Conservation (phyloP, 2,113 vertebrate genomes). For the Bubo scandiacus region DNA sequence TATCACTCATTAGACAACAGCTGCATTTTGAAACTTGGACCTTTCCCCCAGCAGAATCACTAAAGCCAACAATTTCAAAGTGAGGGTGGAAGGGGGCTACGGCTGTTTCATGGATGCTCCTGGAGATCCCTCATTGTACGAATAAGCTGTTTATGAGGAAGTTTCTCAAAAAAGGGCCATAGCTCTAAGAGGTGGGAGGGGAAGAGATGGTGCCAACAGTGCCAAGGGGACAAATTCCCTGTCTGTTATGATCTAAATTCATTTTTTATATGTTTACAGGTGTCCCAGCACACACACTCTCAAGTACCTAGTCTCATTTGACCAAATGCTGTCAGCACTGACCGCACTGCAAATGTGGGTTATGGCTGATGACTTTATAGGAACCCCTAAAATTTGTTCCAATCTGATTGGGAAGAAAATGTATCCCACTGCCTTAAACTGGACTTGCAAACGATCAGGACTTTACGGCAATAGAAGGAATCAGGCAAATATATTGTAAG, state of each 20-base stretch:
- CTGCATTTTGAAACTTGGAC: neutral
- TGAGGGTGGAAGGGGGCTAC: neutral
- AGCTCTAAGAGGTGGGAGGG: neutral
- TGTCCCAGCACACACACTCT: neutral
- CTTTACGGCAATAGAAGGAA: neutral
- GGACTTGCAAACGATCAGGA: neutral
- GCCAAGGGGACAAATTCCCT: neutral
- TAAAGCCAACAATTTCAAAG: rapidly evolving
- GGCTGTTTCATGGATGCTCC: neutral
- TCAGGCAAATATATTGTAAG: neutral
- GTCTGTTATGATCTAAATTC: neutral
- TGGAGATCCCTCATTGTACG: neutral
- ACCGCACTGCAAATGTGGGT: rapidly evolving
- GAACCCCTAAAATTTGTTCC: neutral
- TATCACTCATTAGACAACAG: neutral
- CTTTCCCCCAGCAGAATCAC: neutral
- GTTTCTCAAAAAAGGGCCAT: neutral
- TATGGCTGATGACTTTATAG: neutral
- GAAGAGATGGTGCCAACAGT: neutral
- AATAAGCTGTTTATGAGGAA: neutral
- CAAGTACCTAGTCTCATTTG: neutral
- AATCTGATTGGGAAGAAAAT: neutral
- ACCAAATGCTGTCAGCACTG: neutral
- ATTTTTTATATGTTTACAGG: neutral
- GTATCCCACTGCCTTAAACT: neutral